Evolutionary conservation across 2,888 invertebrate genomes (phyloP).

Genomic region (Lathronympha strigana): DNA sequence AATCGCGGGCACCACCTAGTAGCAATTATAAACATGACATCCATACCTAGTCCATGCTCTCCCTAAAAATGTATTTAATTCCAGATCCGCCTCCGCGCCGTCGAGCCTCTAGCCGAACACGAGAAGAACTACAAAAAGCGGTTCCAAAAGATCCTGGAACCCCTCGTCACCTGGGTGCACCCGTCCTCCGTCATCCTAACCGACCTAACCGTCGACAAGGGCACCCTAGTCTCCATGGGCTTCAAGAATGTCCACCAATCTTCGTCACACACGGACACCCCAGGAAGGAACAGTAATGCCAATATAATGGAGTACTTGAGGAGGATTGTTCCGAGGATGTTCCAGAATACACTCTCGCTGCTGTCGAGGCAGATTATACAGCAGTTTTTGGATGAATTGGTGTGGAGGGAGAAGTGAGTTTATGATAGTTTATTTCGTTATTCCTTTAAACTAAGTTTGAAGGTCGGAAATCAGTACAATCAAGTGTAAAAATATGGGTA

Average conservation of each 20-base stretch:
- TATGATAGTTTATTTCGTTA: no score
- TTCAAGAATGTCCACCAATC: slow-evolving; percentile 90
- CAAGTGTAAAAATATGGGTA: no score
- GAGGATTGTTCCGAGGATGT: slow-evolving; percentile 94
- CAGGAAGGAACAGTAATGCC: slow-evolving; percentile 85
- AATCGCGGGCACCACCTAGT: no score
- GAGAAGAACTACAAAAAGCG: slow-evolving; percentile 92
- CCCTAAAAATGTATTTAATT: slow-evolving; percentile 33
- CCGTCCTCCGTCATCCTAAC: slow-evolving; percentile 90
- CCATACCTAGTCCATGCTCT: not conserved
- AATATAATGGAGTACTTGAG: slow-evolving; percentile 95
- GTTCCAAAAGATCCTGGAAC: slow-evolving; percentile 92
- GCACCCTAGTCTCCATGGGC: slow-evolving; percentile 90
- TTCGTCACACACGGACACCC: slow-evolving; percentile 72
- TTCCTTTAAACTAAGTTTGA: no score
- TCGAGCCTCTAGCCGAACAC: slow-evolving; percentile 91
- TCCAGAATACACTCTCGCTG: slow-evolving; percentile 93
- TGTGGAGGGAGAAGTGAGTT: slow-evolving; percentile 90
- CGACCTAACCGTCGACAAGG: slow-evolving; percentile 93
- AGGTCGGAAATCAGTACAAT: no score
- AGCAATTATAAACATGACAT: not conserved
- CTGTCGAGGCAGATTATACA: slow-evolving; percentile 94
- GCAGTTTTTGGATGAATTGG: slow-evolving; percentile 94
- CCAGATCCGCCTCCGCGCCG: slow-evolving; percentile 90
- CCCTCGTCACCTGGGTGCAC: slow-evolving; percentile 91